Evolutionary conservation across 2,113 vertebrate genomes (phyloP), one percentile per base, ranked within the genome.

Genomic region (Brachyhypopomus gauderio): DNA sequence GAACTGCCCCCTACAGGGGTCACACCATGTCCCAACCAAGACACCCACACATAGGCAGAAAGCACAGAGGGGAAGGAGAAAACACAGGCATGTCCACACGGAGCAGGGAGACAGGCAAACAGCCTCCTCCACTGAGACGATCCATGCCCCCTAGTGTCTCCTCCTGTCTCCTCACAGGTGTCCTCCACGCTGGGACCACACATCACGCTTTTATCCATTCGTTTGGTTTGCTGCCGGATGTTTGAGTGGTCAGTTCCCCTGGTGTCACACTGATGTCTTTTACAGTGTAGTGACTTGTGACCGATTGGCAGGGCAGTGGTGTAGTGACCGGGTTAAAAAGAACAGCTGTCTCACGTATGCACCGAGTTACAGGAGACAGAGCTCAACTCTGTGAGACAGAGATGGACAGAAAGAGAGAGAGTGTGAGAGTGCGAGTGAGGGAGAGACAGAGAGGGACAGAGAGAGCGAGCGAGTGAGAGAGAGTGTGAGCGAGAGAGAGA

Each of bases 371-470:
- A 81, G 20, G n/a, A 20, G 38, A 38, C 66, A 41, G 36, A n/a
- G 66, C 52, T 64, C 79, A 81, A 62, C 17, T 69, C 71, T 69
- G 75, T 78, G 62, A 78, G 76, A 64, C 22, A 80, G 78, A 73
- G 38, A 5, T 8, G 41, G 34, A 41, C 30, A 70, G 30, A 38
- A 19, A 27, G 14, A 63, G 60, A 25, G n/a, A 63, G 27, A 69
- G 75, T 62, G 34, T 62, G 23, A 81, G 73, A 83, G 84, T 87
- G 71, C 80, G 36, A 84, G 86, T 75, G 78, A 23, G 9, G 22
- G 62, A 25, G 27, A 45, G 38, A 78, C 56, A 75, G 58, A n/a
- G 84, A 88, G 71, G 81, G 36, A 84, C 60, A 78, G 41, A 70
- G 72, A 72, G 77, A 80, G 80, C 81, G 86, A 78, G 78, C 22